Conservation (phyloP, 2,797 vertebrate species). For the Etheostoma perlongum region DNA sequence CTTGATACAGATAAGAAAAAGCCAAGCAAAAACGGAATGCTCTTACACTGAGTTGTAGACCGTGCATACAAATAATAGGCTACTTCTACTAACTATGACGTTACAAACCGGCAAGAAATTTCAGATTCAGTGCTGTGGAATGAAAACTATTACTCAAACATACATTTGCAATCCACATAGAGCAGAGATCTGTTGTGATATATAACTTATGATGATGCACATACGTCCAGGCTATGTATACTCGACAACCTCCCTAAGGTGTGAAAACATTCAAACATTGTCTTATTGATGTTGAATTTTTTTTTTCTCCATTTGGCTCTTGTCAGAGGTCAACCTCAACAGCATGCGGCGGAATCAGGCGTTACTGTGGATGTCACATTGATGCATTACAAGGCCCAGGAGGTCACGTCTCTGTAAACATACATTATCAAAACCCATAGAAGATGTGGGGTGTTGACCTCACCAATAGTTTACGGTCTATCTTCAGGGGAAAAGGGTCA, state of each 20-base stretch:
- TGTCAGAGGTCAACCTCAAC: conserved; percentile 89
- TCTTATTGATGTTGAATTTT: conserved; percentile 87
- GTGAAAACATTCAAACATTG: conserved; percentile 81
- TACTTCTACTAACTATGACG: conserved; percentile 52
- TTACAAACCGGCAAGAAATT: conserved; percentile 64
- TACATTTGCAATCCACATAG: conserved; percentile 50
- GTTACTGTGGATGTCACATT: conserved; percentile 96
- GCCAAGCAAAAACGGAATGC: conserved; percentile 35
- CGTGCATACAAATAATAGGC: conserved; percentile 56
- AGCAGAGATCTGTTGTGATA: conserved; percentile 54
- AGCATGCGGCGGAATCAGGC: conserved; percentile 90
- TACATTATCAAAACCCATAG: conserved; percentile 99
- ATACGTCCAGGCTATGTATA: conserved; percentile 70
- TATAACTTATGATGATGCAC: conserved; percentile 72
- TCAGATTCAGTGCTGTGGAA: conserved; percentile 57
- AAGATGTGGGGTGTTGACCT: conserved; percentile 91
- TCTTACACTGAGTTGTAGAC: conserved; percentile 63
- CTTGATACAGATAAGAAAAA: conserved; percentile 43
- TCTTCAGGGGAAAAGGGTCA: conserved; percentile 81
- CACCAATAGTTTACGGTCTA: conserved; percentile 87
- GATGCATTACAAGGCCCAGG: conserved; percentile 95
- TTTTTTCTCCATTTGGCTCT: conserved; percentile 78
- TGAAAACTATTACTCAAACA: conserved; percentile 63
- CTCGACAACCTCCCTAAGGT: conserved; percentile 65
- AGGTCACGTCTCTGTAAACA: conserved; percentile 99